phyloP scores from a whole-genome alignment of 1,140 invertebrate species.

The Drosophila ananassae region DNA sequence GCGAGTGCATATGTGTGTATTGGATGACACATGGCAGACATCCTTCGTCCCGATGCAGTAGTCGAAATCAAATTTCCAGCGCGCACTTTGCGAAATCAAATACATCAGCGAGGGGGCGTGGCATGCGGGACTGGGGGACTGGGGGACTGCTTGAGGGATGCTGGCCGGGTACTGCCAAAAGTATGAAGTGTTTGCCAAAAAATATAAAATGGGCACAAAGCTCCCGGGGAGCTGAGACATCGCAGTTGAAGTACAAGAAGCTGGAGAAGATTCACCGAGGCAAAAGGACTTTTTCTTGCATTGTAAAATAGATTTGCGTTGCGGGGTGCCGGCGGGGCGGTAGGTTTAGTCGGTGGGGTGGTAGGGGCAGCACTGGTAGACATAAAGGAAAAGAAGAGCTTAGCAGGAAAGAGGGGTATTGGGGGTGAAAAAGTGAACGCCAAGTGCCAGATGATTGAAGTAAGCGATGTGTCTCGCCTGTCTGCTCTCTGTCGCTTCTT shows the following conservation, averaged over 20 bases:
- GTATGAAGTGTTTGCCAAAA: constrained; percentile 77
- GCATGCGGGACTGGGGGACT: background rate
- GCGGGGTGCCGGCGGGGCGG: constrained; percentile 16
- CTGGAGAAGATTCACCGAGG: constrained; percentile 38
- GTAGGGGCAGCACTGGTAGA: constrained; percentile 24
- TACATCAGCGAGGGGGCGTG: constrained; percentile 47
- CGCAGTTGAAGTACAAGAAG: constrained; percentile 41
- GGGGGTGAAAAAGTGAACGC: constrained; percentile 28
- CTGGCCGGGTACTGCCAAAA: constrained; percentile 34
- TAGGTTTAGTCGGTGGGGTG: background rate
- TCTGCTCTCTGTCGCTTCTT: constrained; percentile 22
- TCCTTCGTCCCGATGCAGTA: constrained; percentile 31
- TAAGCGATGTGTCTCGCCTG: constrained; percentile 53
- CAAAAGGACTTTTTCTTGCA: constrained; percentile 72
- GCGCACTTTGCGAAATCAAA: constrained; percentile 78
- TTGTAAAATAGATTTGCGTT: constrained; percentile 62
- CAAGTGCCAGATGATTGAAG: constrained; percentile 77
- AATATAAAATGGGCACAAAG: constrained; percentile 66
- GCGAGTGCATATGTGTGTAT: constrained; percentile 8
- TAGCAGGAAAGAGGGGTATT: background rate
- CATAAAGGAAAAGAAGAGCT: constrained; percentile 9
- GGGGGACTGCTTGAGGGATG: background rate
- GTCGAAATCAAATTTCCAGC: constrained; percentile 73
- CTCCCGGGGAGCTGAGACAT: constrained; percentile 36
- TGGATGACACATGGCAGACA: constrained; percentile 33